Evolutionary conservation across 2,113 vertebrate genomes (phyloP).

Genomic region (Rhinopomastus cyanomelas): DNA sequence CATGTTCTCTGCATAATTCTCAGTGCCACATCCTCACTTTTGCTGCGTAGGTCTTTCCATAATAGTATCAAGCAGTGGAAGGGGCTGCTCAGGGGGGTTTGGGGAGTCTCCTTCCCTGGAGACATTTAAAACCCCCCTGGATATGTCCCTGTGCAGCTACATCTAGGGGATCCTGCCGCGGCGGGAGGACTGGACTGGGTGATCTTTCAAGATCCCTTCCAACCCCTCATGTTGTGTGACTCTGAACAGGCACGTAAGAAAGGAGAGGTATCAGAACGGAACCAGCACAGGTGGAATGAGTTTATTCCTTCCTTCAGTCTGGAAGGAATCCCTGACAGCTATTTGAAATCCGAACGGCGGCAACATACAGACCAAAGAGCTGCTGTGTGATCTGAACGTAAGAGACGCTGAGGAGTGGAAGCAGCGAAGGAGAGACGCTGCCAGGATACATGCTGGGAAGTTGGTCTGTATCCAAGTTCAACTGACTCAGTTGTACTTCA

Average conservation of each 20-base stretch:
- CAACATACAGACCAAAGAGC: not conserved
- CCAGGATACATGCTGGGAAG: slow-evolving; percentile 44
- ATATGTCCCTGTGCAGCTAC: too few species aligned
- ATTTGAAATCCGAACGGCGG: not conserved
- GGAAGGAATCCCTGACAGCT: not conserved
- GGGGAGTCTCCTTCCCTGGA: too few species aligned
- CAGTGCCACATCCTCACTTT: not conserved
- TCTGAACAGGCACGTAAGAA: not conserved
- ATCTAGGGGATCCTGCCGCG: too few species aligned
- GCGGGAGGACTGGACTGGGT: too few species aligned
- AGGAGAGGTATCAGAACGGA: not conserved
- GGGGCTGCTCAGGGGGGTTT: too few species aligned
- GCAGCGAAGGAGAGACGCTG: not conserved
- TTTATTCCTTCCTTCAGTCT: not conserved
- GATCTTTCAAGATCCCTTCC: too few species aligned
- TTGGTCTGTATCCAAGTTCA: slow-evolving; percentile 51
- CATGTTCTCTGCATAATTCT: not conserved
- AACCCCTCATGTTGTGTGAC: too few species aligned
- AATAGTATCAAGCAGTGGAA: too few species aligned
- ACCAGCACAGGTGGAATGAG: not conserved
- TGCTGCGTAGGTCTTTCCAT: not conserved
- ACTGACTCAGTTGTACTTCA: slow-evolving; percentile 51
- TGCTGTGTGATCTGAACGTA: not conserved
- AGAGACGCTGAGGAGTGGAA: not conserved
- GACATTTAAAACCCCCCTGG: too few species aligned